These are phyloP conservation scores for Aulostomus chinensis DNA, from an alignment of 2,797 vertebrate species.

Conservation along the genomic window DNA sequence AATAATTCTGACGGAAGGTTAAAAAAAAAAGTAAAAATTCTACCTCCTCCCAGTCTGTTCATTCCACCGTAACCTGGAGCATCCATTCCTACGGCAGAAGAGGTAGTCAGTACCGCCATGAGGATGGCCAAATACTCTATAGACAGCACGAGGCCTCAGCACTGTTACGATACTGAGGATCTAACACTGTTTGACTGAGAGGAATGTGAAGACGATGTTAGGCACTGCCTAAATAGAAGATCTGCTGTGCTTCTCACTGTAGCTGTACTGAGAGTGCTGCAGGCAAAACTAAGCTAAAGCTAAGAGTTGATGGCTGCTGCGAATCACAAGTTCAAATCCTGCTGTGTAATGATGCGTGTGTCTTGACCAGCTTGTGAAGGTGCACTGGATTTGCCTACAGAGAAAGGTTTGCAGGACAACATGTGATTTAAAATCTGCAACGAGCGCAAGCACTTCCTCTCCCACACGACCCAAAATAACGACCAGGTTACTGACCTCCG, in stretches of 20 bases:
- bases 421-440: background rate
- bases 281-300: conserved; percentile 19
- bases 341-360: background rate
- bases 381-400: background rate
- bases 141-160: background rate
- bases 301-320: background rate
- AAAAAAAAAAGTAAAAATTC: background rate
- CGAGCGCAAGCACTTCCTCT: background rate
- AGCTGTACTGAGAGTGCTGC: background rate
- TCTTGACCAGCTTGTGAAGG: background rate
- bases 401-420: background rate
- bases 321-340: no score
- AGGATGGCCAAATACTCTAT: background rate
- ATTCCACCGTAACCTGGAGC: conserved; percentile 89
- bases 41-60: conserved; percentile 89
- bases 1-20: background rate
- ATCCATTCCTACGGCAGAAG: conserved; percentile 84
- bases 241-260: no score
- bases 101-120: background rate
- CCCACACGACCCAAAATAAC: background rate
- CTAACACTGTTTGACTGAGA: conserved; percentile 1
- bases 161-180: no score
- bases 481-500: conserved; percentile 79
- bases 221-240: background rate
- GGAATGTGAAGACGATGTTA: background rate